These are phyloP conservation scores for Cryptoprocta ferox DNA, from an alignment of 2,797 vertebrate genomes.

Conservation along the genomic window DNA sequence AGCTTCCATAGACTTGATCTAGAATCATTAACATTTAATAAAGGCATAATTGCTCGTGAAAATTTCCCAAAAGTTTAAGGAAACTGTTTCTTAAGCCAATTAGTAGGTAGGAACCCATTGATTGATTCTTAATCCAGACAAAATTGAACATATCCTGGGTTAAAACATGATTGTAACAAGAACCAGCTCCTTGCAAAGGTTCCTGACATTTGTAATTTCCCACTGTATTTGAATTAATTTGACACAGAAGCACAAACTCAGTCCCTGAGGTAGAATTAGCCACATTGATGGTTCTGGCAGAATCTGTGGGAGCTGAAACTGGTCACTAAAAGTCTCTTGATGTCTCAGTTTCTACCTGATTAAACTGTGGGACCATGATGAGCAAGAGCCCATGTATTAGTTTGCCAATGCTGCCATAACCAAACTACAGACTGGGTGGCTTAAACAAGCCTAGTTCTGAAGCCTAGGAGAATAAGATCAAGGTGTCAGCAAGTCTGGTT, in stretches of 20 bases:
- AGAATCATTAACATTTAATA: constrained; percentile 53
- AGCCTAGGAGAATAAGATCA: neutral
- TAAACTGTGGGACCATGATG: neutral
- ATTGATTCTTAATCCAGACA: neutral
- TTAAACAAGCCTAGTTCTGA: neutral
- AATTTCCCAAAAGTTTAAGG: constrained; percentile 26
- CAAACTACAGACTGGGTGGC: neutral
- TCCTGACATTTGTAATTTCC: constrained; percentile 16
- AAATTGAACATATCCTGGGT: neutral
- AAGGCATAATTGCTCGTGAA: constrained; percentile 32
- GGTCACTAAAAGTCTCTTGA: neutral
- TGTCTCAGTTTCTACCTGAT: neutral
- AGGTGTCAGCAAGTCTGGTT: neutral
- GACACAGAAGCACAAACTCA: neutral
- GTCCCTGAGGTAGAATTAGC: neutral
- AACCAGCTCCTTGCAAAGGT: neutral
- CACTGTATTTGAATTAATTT: constrained; percentile 25
- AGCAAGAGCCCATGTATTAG: neutral
- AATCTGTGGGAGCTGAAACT: neutral
- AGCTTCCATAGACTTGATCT: neutral
- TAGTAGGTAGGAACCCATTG: neutral
- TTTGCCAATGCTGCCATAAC: neutral
- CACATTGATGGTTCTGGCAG: neutral
- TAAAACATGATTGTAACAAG: constrained; percentile 1
- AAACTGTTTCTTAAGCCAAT: constrained; percentile 47